Percentiles rank a stretch among this genome's conserved stretches.
Conservation (phyloP, 2,797 vertebrate species). For the Pantherophis alleghaniensis region DNA sequence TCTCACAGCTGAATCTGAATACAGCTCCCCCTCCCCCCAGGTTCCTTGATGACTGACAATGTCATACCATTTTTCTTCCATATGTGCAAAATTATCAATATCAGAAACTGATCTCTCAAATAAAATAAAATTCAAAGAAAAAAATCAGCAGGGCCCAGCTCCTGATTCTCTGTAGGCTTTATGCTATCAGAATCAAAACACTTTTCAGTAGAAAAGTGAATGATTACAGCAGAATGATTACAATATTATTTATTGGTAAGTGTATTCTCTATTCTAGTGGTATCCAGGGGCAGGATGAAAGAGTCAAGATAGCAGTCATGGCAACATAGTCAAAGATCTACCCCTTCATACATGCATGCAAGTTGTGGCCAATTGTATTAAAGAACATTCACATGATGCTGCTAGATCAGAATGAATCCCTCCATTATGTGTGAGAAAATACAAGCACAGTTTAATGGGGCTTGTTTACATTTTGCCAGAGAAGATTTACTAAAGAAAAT, state of each 20-base stretch:
- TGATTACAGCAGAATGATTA: slow-evolving; percentile 1
- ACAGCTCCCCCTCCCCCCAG: slow-evolving; percentile 49
- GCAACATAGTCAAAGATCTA: background rate
- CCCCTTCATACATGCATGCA: background rate
- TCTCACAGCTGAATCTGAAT: slow-evolving; percentile 64
- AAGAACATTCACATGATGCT: background rate
- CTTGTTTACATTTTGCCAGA: background rate
- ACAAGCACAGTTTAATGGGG: background rate
- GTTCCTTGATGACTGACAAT: slow-evolving; percentile 62
- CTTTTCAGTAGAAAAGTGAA: background rate
- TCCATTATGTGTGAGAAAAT: background rate
- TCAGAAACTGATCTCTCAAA: slow-evolving; percentile 39
- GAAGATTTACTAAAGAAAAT: background rate
- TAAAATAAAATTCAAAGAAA: slow-evolving; percentile 25
- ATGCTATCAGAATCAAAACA: slow-evolving; percentile 28
- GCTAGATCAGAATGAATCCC: background rate
- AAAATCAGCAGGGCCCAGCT: slow-evolving; percentile 45
- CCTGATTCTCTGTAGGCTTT: background rate
- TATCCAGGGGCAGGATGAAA: background rate
- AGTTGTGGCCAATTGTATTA: background rate
- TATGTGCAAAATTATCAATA: slow-evolving; percentile 58
- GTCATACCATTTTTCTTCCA: slow-evolving; percentile 57
- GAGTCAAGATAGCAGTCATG: background rate
- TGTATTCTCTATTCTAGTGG: background rate
- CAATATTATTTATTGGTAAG: background rate